Evolutionary conservation across 2,113 vertebrate genomes (phyloP).

Genomic region (Plecotus auritus): DNA sequence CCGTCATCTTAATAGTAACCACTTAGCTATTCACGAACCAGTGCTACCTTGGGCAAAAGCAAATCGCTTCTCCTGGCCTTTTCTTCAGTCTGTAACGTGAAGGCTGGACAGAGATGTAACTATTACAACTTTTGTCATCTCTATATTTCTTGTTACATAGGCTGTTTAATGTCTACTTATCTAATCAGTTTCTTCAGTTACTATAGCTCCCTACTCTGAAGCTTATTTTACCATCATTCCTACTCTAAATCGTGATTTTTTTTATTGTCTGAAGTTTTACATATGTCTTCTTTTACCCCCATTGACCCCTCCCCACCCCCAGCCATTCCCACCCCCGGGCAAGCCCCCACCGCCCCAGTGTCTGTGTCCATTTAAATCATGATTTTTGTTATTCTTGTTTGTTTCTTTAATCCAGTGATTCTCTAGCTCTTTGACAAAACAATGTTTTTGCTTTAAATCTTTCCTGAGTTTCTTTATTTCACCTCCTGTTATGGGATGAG

Average conservation of each 20-base stretch:
- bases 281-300: too few species aligned
- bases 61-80: background rate
- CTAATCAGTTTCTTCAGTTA: background rate
- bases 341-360: too few species aligned
- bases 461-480: background rate
- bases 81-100: background rate
- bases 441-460: background rate
- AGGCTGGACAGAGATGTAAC: background rate
- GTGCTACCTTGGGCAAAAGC: background rate
- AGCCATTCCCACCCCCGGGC: too few species aligned
- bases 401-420: background rate
- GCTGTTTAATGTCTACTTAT: background rate
- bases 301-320: too few species aligned
- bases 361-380: background rate
- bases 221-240: background rate
- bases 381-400: background rate
- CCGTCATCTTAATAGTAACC: background rate
- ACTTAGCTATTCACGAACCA: background rate
- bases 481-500: background rate
- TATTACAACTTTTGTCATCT: background rate
- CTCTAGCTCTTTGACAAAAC: background rate
- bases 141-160: background rate
- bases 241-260: background rate
- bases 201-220: background rate
- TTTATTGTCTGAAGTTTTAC: too few species aligned